Evolutionary conservation across 2,113 vertebrate species (phyloP), one percentile per base, ranked within the genome.

Genomic region (Antechinus flavipes): DNA sequence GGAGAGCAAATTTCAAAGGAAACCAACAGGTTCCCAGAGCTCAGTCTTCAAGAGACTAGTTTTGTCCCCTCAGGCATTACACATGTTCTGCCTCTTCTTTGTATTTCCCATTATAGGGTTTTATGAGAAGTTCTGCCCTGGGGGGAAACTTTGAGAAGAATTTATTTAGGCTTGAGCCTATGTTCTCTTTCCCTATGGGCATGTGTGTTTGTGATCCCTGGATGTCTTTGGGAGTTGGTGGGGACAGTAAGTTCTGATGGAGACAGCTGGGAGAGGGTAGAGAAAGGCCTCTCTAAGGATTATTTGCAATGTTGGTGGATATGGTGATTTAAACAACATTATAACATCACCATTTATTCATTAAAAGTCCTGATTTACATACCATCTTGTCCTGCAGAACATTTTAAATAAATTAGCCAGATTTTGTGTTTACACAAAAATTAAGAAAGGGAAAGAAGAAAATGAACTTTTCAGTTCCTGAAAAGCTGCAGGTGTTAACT

Each of bases 1-100:
- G 50, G 58, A 92, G 68, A 61, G 30, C 76, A 94, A 49, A 0
- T 95, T 95, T 95, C 24, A 89, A 89, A 35, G 27, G 93, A 52
- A 54, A 24, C 52, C 89, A 93, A 46, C 92, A 94, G 27, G 26
- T 90, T 58, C 46, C 94, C 30, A 93, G 95, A 94, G 3, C 42
- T 96, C 93, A 42, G 94, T 54, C 11, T 91, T 55, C 92, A 56
- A 93, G 47, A 56, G 54, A 7, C 35, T 84, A 7, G 58, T 91
- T 90, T 91, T 94, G 46, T 94, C 91, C 14, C n/a, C 6, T 90
- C 89, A 91, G 47, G 68, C 49, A 95, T 55, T 8, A 92, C n/a
- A 22, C 22, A 84, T 84, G 8, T 84, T 42, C 19, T 42, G 19
- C 35, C n/a, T 84, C n/a, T 42, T 0, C 35, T 84, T 84, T 19